phyloP scores from a whole-genome alignment of 2,113 vertebrate species.

The Nipponia nippon region DNA sequence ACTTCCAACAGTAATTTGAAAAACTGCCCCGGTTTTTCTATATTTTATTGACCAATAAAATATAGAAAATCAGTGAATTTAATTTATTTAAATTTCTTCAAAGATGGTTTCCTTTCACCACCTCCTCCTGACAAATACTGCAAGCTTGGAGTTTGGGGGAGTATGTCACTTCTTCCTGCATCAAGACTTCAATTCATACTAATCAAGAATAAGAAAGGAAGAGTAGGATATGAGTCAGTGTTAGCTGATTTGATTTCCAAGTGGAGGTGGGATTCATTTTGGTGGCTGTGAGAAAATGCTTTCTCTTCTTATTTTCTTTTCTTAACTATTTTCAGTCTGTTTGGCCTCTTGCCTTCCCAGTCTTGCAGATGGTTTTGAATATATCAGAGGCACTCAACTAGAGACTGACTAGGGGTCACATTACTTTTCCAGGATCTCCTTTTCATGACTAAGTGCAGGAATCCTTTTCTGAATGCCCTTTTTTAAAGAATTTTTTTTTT shows the following conservation, averaged over 20 bases:
- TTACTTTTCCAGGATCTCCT: not conserved
- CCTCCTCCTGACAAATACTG: not conserved
- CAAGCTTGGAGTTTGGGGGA: slow-evolving; percentile 2
- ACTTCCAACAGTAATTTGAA: not conserved
- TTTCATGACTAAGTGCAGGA: not conserved
- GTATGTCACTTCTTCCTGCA: slow-evolving; percentile 40
- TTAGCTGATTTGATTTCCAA: slow-evolving; percentile 36
- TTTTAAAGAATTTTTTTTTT: not conserved
- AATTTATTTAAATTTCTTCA: not conserved
- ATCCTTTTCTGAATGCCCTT: not conserved
- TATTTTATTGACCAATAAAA: not conserved
- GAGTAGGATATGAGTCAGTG: slow-evolving; percentile 56
- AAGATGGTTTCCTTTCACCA: not conserved
- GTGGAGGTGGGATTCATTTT: slow-evolving; percentile 53
- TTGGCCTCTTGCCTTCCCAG: not conserved
- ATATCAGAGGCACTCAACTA: not conserved
- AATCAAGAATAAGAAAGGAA: slow-evolving; percentile 54
- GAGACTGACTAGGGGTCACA: not conserved
- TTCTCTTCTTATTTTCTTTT: not conserved
- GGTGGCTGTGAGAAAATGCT: not conserved
- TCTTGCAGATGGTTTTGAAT: not conserved
- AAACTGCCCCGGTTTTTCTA: not conserved
- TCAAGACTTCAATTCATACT: slow-evolving; percentile 56
- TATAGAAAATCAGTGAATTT: not conserved
- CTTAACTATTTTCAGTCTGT: not conserved